A percentile compares a stretch with the other conserved stretches of the same genome.
These are phyloP conservation scores for Pseudomyrmex cubaensis DNA, from an alignment of 1,140 invertebrate species.

Conservation along the genomic window DNA sequence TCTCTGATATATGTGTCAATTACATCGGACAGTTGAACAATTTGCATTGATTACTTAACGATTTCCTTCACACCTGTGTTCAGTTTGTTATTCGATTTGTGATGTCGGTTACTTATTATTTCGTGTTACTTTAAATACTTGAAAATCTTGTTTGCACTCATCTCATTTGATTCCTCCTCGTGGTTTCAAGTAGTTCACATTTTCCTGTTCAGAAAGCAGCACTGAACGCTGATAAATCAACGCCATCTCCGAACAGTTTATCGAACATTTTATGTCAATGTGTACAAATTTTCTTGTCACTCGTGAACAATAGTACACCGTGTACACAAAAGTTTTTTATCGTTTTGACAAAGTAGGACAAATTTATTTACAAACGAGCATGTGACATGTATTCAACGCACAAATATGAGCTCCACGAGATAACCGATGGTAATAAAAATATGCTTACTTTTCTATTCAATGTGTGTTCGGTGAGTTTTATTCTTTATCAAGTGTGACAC, in stretches of 20 bases:
- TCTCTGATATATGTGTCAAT: background rate
- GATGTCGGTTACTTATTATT: background rate
- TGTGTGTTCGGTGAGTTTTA: background rate
- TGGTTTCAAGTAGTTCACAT: background rate
- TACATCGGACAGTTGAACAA: background rate
- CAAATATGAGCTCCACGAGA: slow-evolving; percentile 3
- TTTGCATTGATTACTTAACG: background rate
- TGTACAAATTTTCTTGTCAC: background rate
- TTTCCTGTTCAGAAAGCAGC: background rate
- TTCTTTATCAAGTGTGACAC: no score
- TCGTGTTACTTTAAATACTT: background rate
- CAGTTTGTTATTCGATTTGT: no score
- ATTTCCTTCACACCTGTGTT: no score
- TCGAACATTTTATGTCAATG: background rate
- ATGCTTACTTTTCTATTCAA: slow-evolving; percentile 1
- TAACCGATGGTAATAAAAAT: slow-evolving; percentile 26
- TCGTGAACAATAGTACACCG: background rate
- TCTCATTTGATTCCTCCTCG: background rate
- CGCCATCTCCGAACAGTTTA: background rate
- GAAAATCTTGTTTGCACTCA: background rate
- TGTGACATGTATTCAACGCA: background rate
- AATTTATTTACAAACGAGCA: no score
- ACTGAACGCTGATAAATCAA: background rate
- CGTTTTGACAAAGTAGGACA: no score
- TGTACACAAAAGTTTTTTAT: background rate